Conservation (phyloP, 1,140 invertebrate species). For the Lanistes nyassanus region DNA sequence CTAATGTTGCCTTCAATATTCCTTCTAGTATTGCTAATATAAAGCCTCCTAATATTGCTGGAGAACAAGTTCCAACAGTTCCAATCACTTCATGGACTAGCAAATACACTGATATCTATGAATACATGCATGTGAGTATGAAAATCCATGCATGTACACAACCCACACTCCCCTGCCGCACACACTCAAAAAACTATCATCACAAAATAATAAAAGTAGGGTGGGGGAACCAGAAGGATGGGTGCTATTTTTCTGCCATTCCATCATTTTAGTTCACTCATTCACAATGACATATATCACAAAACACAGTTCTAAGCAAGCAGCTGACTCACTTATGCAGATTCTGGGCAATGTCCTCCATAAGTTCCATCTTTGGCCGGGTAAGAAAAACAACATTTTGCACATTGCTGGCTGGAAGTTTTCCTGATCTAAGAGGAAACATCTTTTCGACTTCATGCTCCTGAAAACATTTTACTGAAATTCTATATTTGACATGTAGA, state of each 20-base stretch:
- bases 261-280: no score
- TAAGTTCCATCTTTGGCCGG: conserved; percentile 81
- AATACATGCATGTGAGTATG: neutral
- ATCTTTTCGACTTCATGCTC: conserved; percentile 64
- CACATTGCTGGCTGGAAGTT: conserved; percentile 76
- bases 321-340: conserved; percentile 75
- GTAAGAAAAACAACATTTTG: conserved; percentile 91
- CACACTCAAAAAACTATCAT: no score
- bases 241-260: no score
- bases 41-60: no score
- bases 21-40: no score
- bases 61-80: no score
- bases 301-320: neutral
- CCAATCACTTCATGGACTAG: no score
- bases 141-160: neutral
- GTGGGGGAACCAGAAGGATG: no score
- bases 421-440: conserved; percentile 78
- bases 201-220: no score
- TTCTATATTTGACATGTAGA: neutral
- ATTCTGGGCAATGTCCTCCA: conserved; percentile 88
- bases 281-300: no score
- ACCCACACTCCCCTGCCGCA: no score
- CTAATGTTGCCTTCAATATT: no score
- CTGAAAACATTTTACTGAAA: conserved; percentile 32
- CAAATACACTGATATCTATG: neutral